phyloP scores from a whole-genome alignment of 2,888 invertebrate species.

The Drosophila nr. perissopoda region DNA sequence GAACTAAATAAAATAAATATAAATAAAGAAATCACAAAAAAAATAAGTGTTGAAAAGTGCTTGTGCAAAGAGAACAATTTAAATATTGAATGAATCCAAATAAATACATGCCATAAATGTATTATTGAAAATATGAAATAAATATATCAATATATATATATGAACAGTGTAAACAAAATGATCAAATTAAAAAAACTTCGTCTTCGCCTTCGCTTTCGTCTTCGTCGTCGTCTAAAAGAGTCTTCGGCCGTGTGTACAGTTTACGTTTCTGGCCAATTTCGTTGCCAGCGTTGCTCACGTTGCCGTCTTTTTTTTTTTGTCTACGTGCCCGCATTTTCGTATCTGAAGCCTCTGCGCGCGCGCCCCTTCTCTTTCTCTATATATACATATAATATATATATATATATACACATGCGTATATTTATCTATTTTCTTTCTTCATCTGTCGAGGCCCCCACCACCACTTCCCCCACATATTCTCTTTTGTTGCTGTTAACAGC shows the following conservation, averaged over 20 bases:
- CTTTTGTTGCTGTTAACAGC: conserved; percentile 32
- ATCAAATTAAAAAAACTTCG: conserved; percentile 27
- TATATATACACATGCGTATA: neutral
- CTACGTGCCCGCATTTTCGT: conserved; percentile 60
- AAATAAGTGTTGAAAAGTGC: conserved; percentile 44
- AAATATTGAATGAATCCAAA: conserved; percentile 1
- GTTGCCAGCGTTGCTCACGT: conserved; percentile 44
- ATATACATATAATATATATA: neutral
- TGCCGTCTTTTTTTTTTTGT: conserved; percentile 46
- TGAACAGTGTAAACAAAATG: conserved; percentile 37
- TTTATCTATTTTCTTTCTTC: conserved; percentile 13
- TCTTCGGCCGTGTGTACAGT: conserved; percentile 52
- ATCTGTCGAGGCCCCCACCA: conserved; percentile 6
- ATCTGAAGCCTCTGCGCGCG: conserved; percentile 39
- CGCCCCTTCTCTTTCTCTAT: conserved; percentile 19
- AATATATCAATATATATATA: conserved; percentile 14
- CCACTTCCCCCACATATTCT: conserved; percentile 21
- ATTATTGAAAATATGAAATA: conserved; percentile 2
- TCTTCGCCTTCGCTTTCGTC: conserved; percentile 15
- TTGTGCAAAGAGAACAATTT: conserved; percentile 49
- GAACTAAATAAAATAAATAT: conserved; percentile 35
- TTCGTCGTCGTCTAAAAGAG: conserved; percentile 21
- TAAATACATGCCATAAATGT: conserved; percentile 7
- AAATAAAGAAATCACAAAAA: conserved; percentile 18
- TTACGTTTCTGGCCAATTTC: conserved; percentile 50